Base-by-base conservation (phyloP, 2,113 vertebrate species). In the Hyla sarda region DNA sequence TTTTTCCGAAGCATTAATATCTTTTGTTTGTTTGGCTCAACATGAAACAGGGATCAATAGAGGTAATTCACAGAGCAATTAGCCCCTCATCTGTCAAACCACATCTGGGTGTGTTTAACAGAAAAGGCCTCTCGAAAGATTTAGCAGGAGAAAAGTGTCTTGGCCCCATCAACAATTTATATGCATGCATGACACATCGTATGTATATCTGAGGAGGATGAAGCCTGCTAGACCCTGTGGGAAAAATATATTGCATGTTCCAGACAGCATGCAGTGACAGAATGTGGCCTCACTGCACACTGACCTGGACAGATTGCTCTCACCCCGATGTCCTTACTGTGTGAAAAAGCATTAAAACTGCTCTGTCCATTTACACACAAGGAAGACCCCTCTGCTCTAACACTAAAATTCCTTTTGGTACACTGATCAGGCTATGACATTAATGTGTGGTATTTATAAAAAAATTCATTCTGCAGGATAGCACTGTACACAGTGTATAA, bases 21-120 rank as follows among this genome's bases (percentile, higher is more conserved):
- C 94, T 96, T 95, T 96, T 96, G 95, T 96, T 96, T 96, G 96
- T 96, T 96, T 96, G 95, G 94, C 93, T 96, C 94, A 93, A 95
- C 95, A 94, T 93, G 94, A 95, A 95, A 95, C 95, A 93, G 94
- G 95, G 96, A 97, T 97, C 96, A 94, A 97, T 96, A 96, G 95
- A 96, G 94, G 94, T 95, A 96, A 96, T 96, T 97, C 95, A 95
- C 91, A 92, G 92, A 93, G 93, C 95, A 96, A 96, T 97, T 96
- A 97, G 95, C 94, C 95, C 93, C 95, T 95, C 93, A 95, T 96
- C 95, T 95, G 94, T 95, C 95, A 95, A 95, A 93, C 88, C 92
- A 93, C 94, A 95, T 95, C 95, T 94, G 92, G 92, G 94, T 94
- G 91, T 93, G 94, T 95, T 96, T 96, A 95, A 95, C 93, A 94